phyloP scores from a whole-genome alignment of 2,113 vertebrate species.

The Sylvilagus bachmani region DNA sequence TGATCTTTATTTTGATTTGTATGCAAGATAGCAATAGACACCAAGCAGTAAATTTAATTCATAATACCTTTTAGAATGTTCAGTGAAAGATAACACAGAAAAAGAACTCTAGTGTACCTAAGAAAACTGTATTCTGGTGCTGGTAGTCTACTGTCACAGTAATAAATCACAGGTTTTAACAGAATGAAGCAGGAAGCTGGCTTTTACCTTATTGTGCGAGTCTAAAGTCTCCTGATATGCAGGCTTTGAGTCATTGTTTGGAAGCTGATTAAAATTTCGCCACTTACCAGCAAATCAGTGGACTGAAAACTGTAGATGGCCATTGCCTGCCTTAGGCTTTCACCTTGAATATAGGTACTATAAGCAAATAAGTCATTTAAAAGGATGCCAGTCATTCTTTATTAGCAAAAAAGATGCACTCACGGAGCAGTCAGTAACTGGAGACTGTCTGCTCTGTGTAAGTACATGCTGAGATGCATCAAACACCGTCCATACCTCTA shows the following conservation, averaged over 20 bases:
- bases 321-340: slow-evolving; percentile 52
- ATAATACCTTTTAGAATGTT: neutral
- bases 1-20: neutral
- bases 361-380: slow-evolving; percentile 25
- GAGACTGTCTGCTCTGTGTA: neutral
- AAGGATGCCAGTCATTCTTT: neutral
- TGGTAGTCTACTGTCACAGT: neutral
- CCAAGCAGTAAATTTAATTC: neutral
- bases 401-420: neutral
- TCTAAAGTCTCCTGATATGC: neutral
- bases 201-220: neutral
- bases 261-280: slow-evolving; percentile 45
- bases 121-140: neutral
- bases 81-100: neutral
- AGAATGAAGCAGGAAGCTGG: neutral
- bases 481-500: neutral
- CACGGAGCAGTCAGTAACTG: neutral
- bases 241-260: slow-evolving; percentile 44
- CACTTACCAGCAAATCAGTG: slow-evolving; percentile 57
- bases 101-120: neutral
- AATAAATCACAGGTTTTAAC: slow-evolving; percentile 54
- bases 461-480: neutral
- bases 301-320: slow-evolving; percentile 60
- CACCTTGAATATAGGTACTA: neutral
- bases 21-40: neutral